phyloP scores from a whole-genome alignment of 2,888 invertebrate genomes.

The Aphelenchoides bicaudatus region DNA sequence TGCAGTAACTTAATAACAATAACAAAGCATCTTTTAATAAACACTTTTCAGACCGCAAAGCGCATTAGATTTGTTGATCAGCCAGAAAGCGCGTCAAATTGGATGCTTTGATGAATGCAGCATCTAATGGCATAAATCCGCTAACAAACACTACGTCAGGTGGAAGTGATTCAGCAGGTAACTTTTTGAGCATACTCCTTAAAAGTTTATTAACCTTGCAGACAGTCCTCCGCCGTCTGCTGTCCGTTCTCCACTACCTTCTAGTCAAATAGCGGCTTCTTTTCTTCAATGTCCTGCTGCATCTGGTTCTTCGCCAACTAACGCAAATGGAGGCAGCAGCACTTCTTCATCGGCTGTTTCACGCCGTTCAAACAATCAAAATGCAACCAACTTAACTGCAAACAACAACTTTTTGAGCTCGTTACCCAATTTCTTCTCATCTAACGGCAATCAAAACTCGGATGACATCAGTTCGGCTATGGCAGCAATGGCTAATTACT shows the following conservation, averaged over 20 bases:
- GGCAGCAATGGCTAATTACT: slow-evolving; percentile 14
- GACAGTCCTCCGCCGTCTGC: slow-evolving; percentile 6
- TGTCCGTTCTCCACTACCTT: slow-evolving; percentile 1
- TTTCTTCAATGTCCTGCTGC: too few relatives aligned
- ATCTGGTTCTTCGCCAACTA: too few relatives aligned
- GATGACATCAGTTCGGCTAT: slow-evolving; percentile 16
- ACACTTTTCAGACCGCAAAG: slow-evolving; percentile 20
- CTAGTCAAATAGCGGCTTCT: not conserved
- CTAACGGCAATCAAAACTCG: not conserved
- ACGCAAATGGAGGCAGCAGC: too few relatives aligned
- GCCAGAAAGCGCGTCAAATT: slow-evolving; percentile 23
- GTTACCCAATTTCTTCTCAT: slow-evolving; percentile 7
- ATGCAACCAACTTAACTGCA: not conserved
- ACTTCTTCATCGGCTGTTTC: not conserved
- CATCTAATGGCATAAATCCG: not conserved
- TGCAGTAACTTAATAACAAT: too few relatives aligned
- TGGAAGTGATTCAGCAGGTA: slow-evolving; percentile 8
- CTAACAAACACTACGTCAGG: not conserved
- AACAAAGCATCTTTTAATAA: not conserved
- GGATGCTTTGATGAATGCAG: slow-evolving; percentile 9
- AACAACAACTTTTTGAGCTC: not conserved
- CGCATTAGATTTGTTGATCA: slow-evolving; percentile 24
- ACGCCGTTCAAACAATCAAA: not conserved
- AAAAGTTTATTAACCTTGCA: too few relatives aligned
- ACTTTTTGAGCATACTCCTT: too few relatives aligned